These are phyloP conservation scores for Heliconius melpomene DNA, from an alignment of 1,140 invertebrate species.

Conservation along the genomic window DNA sequence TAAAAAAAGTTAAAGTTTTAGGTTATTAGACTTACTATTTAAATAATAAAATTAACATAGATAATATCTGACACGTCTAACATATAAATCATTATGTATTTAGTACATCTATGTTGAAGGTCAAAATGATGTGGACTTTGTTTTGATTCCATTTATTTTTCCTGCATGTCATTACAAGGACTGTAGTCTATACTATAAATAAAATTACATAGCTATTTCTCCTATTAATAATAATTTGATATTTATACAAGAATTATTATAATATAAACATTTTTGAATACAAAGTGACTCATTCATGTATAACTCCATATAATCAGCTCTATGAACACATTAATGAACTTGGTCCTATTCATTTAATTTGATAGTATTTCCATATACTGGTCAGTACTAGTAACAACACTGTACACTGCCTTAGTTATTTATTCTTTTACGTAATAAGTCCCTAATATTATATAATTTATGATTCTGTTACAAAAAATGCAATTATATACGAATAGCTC, in stretches of 20 bases:
- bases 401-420: not conserved
- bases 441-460: not conserved
- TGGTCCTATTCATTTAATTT: not conserved
- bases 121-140: constrained; percentile 2
- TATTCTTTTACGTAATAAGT: not conserved
- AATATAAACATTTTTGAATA: not conserved
- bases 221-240: too few relatives aligned
- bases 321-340: not conserved
- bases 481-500: not conserved
- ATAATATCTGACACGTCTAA: not conserved
- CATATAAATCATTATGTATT: not conserved
- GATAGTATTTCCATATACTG: too few relatives aligned
- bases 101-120: constrained; percentile 7
- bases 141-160: not conserved
- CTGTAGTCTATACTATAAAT: not conserved
- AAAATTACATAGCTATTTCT: not conserved
- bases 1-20: not conserved
- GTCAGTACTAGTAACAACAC: not conserved
- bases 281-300: not conserved
- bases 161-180: not conserved
- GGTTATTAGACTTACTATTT: not conserved
- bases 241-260: too few relatives aligned
- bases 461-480: not conserved
- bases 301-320: not conserved
- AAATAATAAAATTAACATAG: too few relatives aligned